phyloP scores from a whole-genome alignment of 2,888 invertebrate genomes.

The Eupithecia inturbata region DNA sequence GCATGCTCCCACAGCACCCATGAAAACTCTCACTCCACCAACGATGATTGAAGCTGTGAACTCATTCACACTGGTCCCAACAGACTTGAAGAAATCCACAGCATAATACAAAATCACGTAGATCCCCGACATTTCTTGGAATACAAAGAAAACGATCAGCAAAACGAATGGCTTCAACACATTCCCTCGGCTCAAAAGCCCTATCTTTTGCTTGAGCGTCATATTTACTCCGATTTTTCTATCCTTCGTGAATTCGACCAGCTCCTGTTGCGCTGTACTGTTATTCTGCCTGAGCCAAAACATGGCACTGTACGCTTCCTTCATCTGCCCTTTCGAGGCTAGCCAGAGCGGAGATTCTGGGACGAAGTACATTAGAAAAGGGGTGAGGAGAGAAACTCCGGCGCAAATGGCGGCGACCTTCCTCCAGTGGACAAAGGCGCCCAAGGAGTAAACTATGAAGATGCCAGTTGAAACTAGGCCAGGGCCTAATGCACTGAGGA shows the following conservation, averaged over 20 bases:
- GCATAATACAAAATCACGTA: constrained; percentile 90
- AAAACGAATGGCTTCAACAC: constrained; percentile 88
- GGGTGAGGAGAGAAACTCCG: constrained; percentile 82
- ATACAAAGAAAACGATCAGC: constrained; percentile 86
- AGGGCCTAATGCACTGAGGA: constrained; percentile 88
- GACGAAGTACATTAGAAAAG: constrained; percentile 84
- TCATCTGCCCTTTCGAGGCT: constrained; percentile 84
- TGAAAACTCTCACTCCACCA: constrained; percentile 86
- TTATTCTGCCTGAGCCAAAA: constrained; percentile 87
- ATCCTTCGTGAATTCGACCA: constrained; percentile 84
- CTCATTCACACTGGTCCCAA: constrained; percentile 86
- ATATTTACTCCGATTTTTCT: constrained; percentile 68
- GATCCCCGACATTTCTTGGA: constrained; percentile 89
- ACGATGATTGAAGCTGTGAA: constrained; percentile 88
- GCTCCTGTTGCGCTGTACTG: constrained; percentile 85
- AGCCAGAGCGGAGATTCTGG: constrained; percentile 89
- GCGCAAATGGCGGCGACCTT: constrained; percentile 86
- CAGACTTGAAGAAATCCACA: constrained; percentile 87
- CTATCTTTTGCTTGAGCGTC: constrained; percentile 71
- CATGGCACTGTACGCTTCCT: constrained; percentile 85
- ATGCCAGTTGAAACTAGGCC: constrained; percentile 89
- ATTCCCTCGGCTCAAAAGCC: constrained; percentile 77
- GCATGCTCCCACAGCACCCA: constrained; percentile 87
- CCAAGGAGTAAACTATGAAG: constrained; percentile 87
- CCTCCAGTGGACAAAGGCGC: constrained; percentile 87